These are phyloP conservation scores for Lepidonotus clava DNA, from an alignment of 2,888 invertebrate genomes.

Conservation along the genomic window DNA sequence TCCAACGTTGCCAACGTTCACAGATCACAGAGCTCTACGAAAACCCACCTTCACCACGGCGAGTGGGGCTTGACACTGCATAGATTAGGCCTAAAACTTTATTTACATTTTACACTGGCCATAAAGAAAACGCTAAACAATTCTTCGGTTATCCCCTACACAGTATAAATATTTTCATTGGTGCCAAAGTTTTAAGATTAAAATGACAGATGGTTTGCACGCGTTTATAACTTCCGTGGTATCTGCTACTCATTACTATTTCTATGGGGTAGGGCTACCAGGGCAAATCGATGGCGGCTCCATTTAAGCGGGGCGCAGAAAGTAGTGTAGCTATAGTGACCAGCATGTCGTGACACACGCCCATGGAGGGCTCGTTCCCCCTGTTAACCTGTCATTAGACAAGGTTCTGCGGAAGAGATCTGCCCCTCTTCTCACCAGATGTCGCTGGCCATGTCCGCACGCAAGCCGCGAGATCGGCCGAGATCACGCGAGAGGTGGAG, in stretches of 20 bases:
- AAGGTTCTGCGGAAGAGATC: neutral
- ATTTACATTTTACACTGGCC: no score
- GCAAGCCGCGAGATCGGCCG: neutral
- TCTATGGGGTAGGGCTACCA: no score
- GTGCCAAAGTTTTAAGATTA: no score
- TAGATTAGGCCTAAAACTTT: no score
- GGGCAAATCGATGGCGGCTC: neutral
- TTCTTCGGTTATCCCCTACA: no score
- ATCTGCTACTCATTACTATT: neutral
- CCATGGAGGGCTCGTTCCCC: neutral
- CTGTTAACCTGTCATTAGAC: conserved; percentile 28
- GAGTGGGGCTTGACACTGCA: no score
- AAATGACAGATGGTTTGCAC: no score
- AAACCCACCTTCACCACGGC: no score
- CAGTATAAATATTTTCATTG: no score
- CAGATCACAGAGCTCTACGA: no score
- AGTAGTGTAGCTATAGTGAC: neutral
- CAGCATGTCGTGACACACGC: neutral
- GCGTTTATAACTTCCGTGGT: neutral
- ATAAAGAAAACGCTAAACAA: no score
- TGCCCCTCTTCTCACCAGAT: conserved; percentile 20
- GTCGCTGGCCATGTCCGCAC: neutral
- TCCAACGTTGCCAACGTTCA: no score
- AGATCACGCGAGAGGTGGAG: neutral
- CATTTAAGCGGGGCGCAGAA: neutral